Evolutionary conservation across 2,113 vertebrate genomes (phyloP), one percentile per base, ranked within the genome.

Genomic region (Pelobates fuscus): DNA sequence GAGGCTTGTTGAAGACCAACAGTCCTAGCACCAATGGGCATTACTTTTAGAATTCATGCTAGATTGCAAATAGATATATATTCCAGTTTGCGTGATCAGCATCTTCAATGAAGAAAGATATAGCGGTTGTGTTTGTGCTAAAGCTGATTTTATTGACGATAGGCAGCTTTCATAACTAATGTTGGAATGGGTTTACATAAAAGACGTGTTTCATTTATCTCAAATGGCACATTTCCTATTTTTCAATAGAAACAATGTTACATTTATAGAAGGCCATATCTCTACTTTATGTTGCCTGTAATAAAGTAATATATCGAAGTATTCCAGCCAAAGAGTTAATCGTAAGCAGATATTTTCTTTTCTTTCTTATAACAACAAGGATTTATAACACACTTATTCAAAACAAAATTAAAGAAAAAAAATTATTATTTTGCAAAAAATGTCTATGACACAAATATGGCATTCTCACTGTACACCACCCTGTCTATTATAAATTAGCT

Each of bases 261-360:
- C 23, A 1, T 14, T 18, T 49, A 18, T 23, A 12, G 58, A 15
- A 65, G 15, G 2, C 12, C 18, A 66, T 24, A 1, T 44, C 23
- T 44, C 20, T 18, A 24, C 43, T 44, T 24, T 8, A 62, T 3
- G 23, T 43, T 44, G 32, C 32, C 23, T 65, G 62, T 65, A 65
- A 65, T 23, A 65, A 43, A 17, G 32, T 43, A 43, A 43, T 5
- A 66, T 21, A 46, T 15, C 3, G 23, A 41, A 23, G 41, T 18
- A 30, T 46, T 66, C 20, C 37, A 17, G 63, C 41, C 63, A 66
- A 18, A 25, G 41, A 8, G 41, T 66, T 32, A 24, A 66, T 66
- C 20, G 41, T 44, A 43, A 66, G n/a, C 37, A 66, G 3, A 30
- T 17, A 66, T 46, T 17, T 25, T 44, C n/a, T 43, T 62, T 30